Conservation (phyloP, 1,140 invertebrate genomes). For the Anastrepha ludens region DNA sequence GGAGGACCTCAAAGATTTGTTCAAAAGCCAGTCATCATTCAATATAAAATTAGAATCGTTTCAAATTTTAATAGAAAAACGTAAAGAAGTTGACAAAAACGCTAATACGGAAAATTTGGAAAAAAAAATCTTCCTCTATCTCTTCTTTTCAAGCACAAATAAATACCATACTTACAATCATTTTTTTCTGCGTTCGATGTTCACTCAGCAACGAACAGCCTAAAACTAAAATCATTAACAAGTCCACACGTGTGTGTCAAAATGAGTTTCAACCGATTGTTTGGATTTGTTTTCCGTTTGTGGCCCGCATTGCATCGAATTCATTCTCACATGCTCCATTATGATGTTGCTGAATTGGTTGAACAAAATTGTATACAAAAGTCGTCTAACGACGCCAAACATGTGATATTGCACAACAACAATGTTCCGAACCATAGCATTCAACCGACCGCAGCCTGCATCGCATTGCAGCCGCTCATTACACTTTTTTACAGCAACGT, state of each 20-base stretch:
- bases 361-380: neutral
- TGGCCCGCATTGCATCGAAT: neutral
- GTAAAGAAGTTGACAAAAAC: neutral
- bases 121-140: too few species aligned
- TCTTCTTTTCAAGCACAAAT: too few species aligned
- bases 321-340: neutral
- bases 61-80: neutral
- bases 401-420: slow-evolving; percentile 36
- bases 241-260: too few species aligned
- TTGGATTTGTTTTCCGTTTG: too few species aligned
- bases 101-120: neutral
- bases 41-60: too few species aligned
- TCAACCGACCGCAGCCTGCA: neutral
- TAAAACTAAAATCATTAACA: neutral
- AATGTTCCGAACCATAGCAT: neutral
- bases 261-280: too few species aligned
- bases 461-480: slow-evolving; percentile 13
- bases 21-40: neutral
- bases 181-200: too few species aligned
- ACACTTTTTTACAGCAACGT: slow-evolving; percentile 37
- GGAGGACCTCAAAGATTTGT: too few species aligned
- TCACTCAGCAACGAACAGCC: too few species aligned
- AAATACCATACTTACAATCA: too few species aligned
- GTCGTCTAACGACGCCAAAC: neutral
- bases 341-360: slow-evolving; percentile 28